Conservation (phyloP, 2,113 vertebrate genomes). For the Salvelinus namaycush region DNA sequence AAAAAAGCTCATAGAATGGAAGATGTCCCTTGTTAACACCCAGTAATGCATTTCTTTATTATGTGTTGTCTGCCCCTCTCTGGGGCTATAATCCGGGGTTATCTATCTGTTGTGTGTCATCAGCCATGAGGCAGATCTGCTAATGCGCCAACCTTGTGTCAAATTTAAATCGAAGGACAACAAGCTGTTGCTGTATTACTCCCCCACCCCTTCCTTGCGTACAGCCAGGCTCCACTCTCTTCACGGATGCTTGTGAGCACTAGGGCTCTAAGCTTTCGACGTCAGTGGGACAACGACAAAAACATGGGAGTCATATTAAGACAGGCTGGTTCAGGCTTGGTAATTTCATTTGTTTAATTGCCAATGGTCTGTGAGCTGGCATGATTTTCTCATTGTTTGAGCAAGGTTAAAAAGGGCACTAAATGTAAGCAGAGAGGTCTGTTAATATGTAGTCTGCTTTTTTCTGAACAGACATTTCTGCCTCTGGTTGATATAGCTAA, state of each 20-base stretch:
- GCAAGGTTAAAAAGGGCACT: neutral
- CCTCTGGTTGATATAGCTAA: neutral
- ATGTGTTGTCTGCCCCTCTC: constrained; percentile 1
- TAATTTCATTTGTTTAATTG: neutral
- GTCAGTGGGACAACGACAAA: neutral
- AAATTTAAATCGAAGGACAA: constrained; percentile 38
- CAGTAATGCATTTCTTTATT: neutral
- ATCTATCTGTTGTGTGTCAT: constrained; percentile 27
- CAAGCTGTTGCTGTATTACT: constrained; percentile 30
- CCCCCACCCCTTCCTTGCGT: neutral
- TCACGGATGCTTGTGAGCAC: neutral
- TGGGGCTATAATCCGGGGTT: constrained; percentile 22
- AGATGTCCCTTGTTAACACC: neutral
- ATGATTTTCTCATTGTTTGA: neutral
- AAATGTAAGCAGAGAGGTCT: neutral
- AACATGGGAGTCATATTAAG: neutral
- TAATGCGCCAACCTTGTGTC: constrained; percentile 29
- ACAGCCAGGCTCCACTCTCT: neutral
- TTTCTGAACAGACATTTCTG: no score
- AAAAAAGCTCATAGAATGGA: neutral
- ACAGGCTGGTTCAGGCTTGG: neutral
- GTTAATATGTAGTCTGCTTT: no score
- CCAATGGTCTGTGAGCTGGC: neutral
- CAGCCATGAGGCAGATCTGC: constrained; percentile 25
- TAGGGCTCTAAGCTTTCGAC: neutral